Evolutionary conservation across 2,888 invertebrate species (phyloP), one percentile per base, ranked within the genome.

Genomic region (Psylliodes chrysocephalus): DNA sequence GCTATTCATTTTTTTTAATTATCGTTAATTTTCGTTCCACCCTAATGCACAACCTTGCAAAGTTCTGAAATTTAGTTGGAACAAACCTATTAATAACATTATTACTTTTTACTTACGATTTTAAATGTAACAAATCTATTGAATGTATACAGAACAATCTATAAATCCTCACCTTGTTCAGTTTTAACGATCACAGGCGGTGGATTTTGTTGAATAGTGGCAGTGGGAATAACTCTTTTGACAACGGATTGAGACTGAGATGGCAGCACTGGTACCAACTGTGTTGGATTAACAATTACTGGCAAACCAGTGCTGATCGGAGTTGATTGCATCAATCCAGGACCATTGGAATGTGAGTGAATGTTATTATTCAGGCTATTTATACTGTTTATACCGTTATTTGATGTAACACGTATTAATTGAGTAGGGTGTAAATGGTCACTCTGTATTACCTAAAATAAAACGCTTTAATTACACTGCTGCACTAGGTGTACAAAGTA

Each of bases 211-310:
- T 67, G 77, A 59, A 74, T 68, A 22, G 74, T 67, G 54, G 74
- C 22, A 60, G 72, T 71, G 18, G 79, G 74, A 47, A 77, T 66
- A 38, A 78, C 73, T 62, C 80, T 74, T 70, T 82, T 82, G 18
- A 81, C 76, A 46, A 82, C 81, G 2, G 81, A 80, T 38, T 78
- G 80, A n/a, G 79, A 74, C 22, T 81, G 78, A 33, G 82, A 78
- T 14, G 91, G 90, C 75, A 91, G 78, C 28, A 91, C 88, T 14
- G 92, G 93, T 71, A 93, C 84, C 76, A 94, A 83, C 79, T 94
- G 92, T 67, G 90, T 92, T 25, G 93, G 92, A 75, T 91, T 91
- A 53, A 93, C 93, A 78, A 93, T 93, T 60, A 93, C 92, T 61
- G 91, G 92, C 78, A 81, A 66, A 56, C 77, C 74, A 40, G 76